A percentile compares a stretch with the other conserved stretches of the same genome.
phyloP scores from a whole-genome alignment of 2,888 invertebrate species.

The Cryptocephalus primarius region DNA sequence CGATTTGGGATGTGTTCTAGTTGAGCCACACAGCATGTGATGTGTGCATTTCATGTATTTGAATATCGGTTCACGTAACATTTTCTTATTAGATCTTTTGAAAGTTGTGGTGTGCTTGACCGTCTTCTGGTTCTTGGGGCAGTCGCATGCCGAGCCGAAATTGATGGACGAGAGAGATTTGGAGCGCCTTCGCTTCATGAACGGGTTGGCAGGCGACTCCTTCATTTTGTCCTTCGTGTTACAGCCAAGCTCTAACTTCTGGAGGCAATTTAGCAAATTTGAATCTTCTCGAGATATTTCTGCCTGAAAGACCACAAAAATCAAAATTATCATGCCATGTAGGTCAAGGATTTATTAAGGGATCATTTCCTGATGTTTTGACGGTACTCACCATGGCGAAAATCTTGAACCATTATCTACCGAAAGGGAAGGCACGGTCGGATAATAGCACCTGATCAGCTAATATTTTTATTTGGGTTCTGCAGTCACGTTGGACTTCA shows the following conservation, averaged over 20 bases:
- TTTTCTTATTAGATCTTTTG: conserved; percentile 32
- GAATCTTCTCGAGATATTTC: conserved; percentile 34
- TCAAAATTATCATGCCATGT: conserved; percentile 5
- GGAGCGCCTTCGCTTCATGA: conserved; percentile 31
- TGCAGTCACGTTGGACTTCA: conserved; percentile 3
- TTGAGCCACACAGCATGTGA: conserved; percentile 6
- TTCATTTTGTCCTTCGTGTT: conserved; percentile 9
- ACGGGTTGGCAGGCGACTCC: conserved; percentile 25
- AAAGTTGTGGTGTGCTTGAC: conserved; percentile 28
- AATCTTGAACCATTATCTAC: conserved; percentile 18
- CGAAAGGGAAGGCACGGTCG: conserved; percentile 2
- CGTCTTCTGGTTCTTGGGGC: conserved; percentile 21
- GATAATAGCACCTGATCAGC: not conserved
- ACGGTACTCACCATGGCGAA: conserved; percentile 14
- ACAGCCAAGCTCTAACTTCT: conserved; percentile 32
- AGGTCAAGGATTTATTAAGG: conserved; percentile 21
- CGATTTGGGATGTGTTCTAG: conserved; percentile 9
- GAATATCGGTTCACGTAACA: conserved; percentile 47
- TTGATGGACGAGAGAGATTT: conserved; percentile 35
- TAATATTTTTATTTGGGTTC: too few species aligned
- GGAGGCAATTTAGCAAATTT: conserved; percentile 27
- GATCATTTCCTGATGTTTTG: conserved; percentile 2
- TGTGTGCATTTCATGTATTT: conserved; percentile 38
- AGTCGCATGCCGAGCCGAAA: conserved; percentile 28
- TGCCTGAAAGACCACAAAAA: conserved; percentile 18